phyloP scores from a whole-genome alignment of 2,888 invertebrate genomes.

The Tridacna crocea region DNA sequence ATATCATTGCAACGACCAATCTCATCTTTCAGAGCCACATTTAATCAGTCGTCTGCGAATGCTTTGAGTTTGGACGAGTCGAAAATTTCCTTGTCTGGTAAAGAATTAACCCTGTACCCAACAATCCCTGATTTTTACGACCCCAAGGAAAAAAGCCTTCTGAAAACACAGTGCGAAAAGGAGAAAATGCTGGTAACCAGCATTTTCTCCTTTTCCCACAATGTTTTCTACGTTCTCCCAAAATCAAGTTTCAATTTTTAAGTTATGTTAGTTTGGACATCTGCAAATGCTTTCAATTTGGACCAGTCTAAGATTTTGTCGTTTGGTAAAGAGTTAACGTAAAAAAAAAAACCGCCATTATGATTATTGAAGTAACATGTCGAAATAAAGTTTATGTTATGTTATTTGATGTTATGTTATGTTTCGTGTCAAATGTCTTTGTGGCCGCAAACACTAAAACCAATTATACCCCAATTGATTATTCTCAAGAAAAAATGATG shows the following conservation, averaged over 20 bases:
- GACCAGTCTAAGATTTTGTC: not conserved
- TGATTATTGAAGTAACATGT: too few species aligned
- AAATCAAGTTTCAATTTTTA: not conserved
- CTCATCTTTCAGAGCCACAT: too few species aligned
- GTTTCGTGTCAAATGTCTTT: slow-evolving; percentile 7
- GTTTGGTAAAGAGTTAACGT: not conserved
- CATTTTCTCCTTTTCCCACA: not conserved
- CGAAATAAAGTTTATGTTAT: too few species aligned
- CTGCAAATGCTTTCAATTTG: not conserved
- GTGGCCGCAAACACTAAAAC: slow-evolving; percentile 14
- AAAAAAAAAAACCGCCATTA: too few species aligned
- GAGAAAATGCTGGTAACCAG: not conserved
- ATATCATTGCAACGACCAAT: too few species aligned
- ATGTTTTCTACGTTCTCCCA: not conserved
- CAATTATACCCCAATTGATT: slow-evolving; percentile 23
- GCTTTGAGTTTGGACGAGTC: too few species aligned
- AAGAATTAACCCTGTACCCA: too few species aligned
- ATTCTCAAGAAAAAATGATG: slow-evolving; percentile 18
- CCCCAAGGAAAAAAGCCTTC: not conserved
- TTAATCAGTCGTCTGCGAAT: too few species aligned
- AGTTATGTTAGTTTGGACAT: not conserved
- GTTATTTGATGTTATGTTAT: not conserved
- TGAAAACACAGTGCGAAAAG: not conserved
- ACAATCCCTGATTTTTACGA: not conserved
- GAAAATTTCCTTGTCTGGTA: too few species aligned